Evolutionary conservation across 2,797 vertebrate species (phyloP).

Genomic region (Steatocranus sp.): DNA sequence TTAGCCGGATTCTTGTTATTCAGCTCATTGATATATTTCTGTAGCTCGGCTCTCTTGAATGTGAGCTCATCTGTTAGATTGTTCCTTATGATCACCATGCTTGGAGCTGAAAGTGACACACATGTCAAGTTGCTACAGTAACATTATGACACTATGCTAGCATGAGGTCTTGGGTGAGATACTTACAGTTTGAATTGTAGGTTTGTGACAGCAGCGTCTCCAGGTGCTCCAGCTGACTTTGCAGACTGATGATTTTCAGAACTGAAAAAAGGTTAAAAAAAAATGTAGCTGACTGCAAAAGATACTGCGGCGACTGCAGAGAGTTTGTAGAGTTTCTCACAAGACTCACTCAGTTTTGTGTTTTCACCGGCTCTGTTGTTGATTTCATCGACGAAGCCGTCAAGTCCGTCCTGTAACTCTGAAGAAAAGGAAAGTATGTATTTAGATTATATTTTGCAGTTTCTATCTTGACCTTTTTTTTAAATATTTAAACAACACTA

Average conservation of each 20-base stretch:
- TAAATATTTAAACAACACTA: neutral
- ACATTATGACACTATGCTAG: neutral
- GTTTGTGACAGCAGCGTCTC: neutral
- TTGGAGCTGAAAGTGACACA: neutral
- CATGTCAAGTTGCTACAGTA: neutral
- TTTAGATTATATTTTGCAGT: neutral
- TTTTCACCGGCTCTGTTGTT: neutral
- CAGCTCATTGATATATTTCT: neutral
- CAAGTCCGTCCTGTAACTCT: constrained; percentile 24
- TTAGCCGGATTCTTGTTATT: neutral
- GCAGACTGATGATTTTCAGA: constrained; percentile 15
- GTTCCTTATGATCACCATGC: neutral
- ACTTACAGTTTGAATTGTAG: neutral
- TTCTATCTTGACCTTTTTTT: neutral
- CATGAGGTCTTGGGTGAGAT: neutral
- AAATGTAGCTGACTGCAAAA: neutral
- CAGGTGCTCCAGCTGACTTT: constrained; percentile 31
- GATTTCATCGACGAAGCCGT: neutral
- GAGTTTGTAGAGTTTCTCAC: neutral
- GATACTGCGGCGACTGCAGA: neutral
- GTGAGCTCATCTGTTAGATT: neutral
- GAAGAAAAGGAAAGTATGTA: neutral
- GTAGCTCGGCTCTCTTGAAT: neutral
- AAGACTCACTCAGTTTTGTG: constrained; percentile 35
- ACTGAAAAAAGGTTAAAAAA: neutral